These are phyloP conservation scores for Rhabdomys dilectus DNA, from an alignment of 2,113 vertebrate genomes.

Conservation along the genomic window DNA sequence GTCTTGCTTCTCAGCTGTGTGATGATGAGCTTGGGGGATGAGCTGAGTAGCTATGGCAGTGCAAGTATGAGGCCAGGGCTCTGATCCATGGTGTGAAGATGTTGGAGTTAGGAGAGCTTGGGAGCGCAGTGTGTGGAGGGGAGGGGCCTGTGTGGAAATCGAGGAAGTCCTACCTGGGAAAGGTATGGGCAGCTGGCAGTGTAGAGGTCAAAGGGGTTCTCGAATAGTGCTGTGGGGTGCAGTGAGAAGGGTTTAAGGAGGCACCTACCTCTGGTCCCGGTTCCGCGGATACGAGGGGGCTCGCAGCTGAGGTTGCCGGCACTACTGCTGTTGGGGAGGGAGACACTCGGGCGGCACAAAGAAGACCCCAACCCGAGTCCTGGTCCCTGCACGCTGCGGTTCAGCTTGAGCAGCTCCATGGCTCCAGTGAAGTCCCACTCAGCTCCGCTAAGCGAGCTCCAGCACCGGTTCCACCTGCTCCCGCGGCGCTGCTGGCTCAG, in stretches of 20 bases:
- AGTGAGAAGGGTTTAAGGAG: conserved; percentile 1
- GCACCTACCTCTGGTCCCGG: conserved; percentile 78
- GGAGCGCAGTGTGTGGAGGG: background rate
- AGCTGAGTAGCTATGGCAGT: background rate
- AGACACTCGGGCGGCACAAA: conserved; percentile 42
- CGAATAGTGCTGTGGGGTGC: background rate
- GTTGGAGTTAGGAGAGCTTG: background rate
- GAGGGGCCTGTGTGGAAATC: background rate
- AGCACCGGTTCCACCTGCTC: conserved; percentile 60
- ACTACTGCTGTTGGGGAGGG: conserved; percentile 62
- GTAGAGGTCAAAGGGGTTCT: background rate
- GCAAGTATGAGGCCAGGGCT: background rate
- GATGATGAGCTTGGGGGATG: background rate
- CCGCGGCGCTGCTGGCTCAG: background rate
- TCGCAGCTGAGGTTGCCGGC: conserved; percentile 76
- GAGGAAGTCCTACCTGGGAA: background rate
- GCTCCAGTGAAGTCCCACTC: background rate
- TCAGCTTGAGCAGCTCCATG: conserved; percentile 80
- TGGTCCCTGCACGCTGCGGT: conserved; percentile 64
- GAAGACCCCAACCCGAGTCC: background rate
- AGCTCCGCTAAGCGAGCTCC: background rate
- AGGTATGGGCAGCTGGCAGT: background rate
- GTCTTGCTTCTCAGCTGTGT: background rate
- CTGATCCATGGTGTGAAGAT: background rate
- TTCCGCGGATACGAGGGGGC: conserved; percentile 71